Percentiles rank a stretch among this genome's conserved stretches.
Conservation (phyloP, 2,113 vertebrate genomes). For the Anhinga rufa region DNA sequence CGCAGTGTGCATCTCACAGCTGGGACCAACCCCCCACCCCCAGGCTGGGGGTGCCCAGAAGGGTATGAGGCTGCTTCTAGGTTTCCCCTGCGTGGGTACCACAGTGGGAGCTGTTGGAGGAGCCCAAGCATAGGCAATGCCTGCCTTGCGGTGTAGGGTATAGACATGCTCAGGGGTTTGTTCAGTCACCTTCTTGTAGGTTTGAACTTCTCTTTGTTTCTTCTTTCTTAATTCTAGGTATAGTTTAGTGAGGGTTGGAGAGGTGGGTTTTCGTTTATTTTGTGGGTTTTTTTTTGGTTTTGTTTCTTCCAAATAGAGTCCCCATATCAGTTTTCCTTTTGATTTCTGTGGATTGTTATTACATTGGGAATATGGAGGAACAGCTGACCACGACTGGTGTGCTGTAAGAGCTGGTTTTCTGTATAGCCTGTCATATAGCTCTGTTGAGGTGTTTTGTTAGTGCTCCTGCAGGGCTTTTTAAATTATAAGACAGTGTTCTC, state of each 20-base stretch:
- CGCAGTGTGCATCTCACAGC: neutral
- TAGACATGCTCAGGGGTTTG: neutral
- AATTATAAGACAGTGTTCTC: neutral
- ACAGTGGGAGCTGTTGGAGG: neutral
- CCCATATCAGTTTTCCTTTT: neutral
- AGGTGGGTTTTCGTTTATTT: neutral
- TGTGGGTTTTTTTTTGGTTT: neutral
- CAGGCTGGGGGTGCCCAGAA: neutral
- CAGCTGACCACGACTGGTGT: neutral
- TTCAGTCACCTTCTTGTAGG: neutral
- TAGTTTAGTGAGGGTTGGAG: neutral
- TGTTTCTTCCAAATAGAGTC: neutral
- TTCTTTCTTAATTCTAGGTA: neutral
- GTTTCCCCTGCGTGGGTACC: neutral
- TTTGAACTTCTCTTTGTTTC: neutral
- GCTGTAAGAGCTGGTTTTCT: neutral
- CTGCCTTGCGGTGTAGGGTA: neutral
- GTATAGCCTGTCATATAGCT: neutral
- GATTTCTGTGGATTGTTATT: neutral
- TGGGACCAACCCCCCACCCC: neutral
- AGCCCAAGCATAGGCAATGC: accelerated
- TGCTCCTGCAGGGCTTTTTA: neutral
- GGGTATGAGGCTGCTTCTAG: neutral
- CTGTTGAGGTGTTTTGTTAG: neutral
- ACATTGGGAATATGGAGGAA: neutral